Evolutionary conservation across 2,888 invertebrate species (phyloP).

Genomic region (Amiota minor): DNA sequence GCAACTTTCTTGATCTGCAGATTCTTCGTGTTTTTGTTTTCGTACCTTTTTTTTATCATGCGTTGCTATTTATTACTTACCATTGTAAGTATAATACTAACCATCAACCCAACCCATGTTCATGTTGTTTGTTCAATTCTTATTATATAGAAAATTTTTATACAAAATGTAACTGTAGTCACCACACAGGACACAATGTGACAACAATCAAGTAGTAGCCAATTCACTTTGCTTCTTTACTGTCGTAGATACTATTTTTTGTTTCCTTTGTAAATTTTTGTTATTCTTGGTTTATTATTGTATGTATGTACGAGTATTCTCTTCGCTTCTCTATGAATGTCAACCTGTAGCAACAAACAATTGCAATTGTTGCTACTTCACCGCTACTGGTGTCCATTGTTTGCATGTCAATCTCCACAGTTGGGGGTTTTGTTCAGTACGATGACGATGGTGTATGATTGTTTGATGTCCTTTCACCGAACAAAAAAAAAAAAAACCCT

Average conservation of each 20-base stretch:
- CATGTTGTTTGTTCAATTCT: too few species aligned
- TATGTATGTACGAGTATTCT: background rate
- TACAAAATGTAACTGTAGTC: too few species aligned
- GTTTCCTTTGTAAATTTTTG: slow-evolving; percentile 23
- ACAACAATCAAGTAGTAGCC: slow-evolving; percentile 15
- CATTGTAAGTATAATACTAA: too few species aligned
- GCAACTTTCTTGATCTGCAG: too few species aligned
- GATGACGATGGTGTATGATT: background rate
- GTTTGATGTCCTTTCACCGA: background rate
- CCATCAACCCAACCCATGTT: too few species aligned
- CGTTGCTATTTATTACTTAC: too few species aligned
- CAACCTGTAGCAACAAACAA: slow-evolving; percentile 52
- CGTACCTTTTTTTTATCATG: too few species aligned
- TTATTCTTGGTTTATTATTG: slow-evolving; percentile 20
- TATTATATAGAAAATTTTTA: too few species aligned
- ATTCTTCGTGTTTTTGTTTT: too few species aligned
- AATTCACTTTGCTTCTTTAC: slow-evolving; percentile 9
- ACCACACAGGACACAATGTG: too few species aligned
- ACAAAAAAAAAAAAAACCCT: background rate
- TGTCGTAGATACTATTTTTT: slow-evolving; percentile 33
- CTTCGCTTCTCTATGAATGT: slow-evolving; percentile 27
- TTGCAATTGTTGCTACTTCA: slow-evolving; percentile 58
- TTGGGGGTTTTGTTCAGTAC: background rate
- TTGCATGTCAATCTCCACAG: slow-evolving; percentile 62
- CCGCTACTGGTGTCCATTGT: slow-evolving; percentile 44